phyloP scores from a whole-genome alignment of 2,888 invertebrate genomes.

The Athalia cordata region DNA sequence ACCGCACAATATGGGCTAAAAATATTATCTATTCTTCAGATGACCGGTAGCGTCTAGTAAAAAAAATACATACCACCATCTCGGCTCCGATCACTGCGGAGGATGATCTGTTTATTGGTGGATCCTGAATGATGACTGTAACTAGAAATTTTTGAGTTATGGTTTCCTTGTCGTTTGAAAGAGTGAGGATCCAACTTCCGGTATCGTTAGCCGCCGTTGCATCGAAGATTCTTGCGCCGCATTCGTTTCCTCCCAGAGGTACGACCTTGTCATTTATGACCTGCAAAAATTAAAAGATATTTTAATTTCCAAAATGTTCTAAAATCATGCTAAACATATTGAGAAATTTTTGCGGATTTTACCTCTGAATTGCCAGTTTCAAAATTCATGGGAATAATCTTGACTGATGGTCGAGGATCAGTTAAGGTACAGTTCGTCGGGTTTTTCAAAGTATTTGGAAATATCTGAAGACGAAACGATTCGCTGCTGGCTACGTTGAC shows the following conservation, averaged over 20 bases:
- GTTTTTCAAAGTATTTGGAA: constrained; percentile 26
- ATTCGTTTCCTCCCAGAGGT: constrained; percentile 29
- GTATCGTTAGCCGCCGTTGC: not conserved
- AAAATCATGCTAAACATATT: not conserved
- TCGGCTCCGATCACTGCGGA: constrained; percentile 8
- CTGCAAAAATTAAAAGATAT: not conserved
- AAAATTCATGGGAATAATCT: constrained; percentile 2
- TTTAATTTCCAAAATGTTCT: not conserved
- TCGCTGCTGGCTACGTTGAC: constrained; percentile 6
- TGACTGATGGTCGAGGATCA: not conserved
- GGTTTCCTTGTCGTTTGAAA: constrained; percentile 8
- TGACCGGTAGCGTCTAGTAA: not conserved
- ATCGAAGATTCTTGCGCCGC: constrained; percentile 16
- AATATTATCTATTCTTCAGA: not conserved
- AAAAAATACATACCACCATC: constrained; percentile 5
- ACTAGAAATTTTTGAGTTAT: not conserved
- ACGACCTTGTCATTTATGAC: not conserved
- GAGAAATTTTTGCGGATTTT: not conserved
- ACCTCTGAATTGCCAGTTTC: constrained; percentile 12
- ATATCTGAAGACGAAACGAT: constrained; percentile 31
- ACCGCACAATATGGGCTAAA: constrained; percentile 24
- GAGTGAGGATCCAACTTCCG: constrained; percentile 14
- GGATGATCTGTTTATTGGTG: constrained; percentile 9
- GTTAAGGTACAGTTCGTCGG: constrained; percentile 1
- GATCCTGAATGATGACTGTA: not conserved